A percentile compares a stretch with the other conserved stretches of the same genome.
Evolutionary conservation across 2,888 invertebrate species (phyloP).

Genomic region (Melieria picta): DNA sequence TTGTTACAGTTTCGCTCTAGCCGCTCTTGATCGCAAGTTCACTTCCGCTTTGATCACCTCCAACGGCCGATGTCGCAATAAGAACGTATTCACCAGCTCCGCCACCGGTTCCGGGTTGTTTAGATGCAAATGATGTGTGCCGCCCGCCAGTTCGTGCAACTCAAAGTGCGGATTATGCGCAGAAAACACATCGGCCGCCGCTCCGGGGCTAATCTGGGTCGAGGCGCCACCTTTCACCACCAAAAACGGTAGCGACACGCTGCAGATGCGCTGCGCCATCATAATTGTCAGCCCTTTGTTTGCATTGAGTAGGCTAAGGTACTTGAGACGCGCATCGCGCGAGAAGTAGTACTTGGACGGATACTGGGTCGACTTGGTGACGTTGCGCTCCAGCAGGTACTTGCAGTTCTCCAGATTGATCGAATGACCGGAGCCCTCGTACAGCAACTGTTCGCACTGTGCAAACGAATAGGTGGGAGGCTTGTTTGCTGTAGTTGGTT

Average conservation of each 20-base stretch:
- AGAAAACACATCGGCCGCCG: constrained; percentile 61
- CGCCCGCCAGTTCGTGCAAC: constrained; percentile 70
- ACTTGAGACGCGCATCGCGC: constrained; percentile 59
- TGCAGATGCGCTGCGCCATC: constrained; percentile 68
- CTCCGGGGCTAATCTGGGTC: constrained; percentile 63
- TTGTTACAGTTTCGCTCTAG: neutral
- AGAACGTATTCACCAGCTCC: constrained; percentile 69
- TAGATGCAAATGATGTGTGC: constrained; percentile 78
- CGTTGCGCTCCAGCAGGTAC: constrained; percentile 70
- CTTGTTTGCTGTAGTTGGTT: constrained; percentile 53
- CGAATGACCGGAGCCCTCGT: constrained; percentile 70
- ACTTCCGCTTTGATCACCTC: neutral
- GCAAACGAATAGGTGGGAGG: constrained; percentile 73
- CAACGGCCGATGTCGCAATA: constrained; percentile 57
- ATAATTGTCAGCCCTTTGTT: constrained; percentile 68
- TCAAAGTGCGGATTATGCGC: constrained; percentile 69
- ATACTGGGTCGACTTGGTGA: constrained; percentile 68
- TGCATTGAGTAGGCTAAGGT: constrained; percentile 50
- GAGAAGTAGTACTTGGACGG: constrained; percentile 70
- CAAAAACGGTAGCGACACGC: constrained; percentile 69
- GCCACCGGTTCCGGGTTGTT: constrained; percentile 71
- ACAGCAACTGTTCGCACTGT: constrained; percentile 70
- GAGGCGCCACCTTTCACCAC: constrained; percentile 71
- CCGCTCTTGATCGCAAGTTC: constrained; percentile 1
- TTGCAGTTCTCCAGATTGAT: constrained; percentile 70